phyloP scores from a whole-genome alignment of 2,888 invertebrate genomes.

The Sphaerophoria taeniata region DNA sequence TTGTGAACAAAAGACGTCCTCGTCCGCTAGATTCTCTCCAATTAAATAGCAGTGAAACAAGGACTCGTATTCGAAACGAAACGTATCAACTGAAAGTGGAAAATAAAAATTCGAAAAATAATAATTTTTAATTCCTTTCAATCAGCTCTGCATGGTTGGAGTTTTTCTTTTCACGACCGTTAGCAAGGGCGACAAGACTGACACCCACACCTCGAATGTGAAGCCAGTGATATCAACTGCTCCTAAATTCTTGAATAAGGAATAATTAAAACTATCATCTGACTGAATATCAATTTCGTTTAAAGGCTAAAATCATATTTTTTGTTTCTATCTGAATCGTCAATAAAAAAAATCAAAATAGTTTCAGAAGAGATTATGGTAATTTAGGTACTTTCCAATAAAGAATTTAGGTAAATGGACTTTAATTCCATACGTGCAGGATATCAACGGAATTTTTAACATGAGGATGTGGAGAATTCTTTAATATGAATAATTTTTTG shows the following conservation, averaged over 20 bases:
- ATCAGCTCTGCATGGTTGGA: neutral
- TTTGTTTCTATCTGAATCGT: neutral
- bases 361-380: neutral
- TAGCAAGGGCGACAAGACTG: too few relatives aligned
- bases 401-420: too few relatives aligned
- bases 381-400: too few relatives aligned
- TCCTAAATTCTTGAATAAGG: conserved; percentile 10
- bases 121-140: conserved; percentile 26
- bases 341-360: neutral
- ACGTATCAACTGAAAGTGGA: neutral
- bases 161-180: too few relatives aligned
- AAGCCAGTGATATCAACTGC: too few relatives aligned
- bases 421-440: too few relatives aligned
- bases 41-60: neutral
- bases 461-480: too few relatives aligned
- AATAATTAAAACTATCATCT: conserved; percentile 45
- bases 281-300: conserved; percentile 33
- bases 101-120: neutral
- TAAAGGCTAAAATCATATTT: neutral
- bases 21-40: neutral
- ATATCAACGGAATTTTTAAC: too few relatives aligned
- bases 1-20: conserved; percentile 17
- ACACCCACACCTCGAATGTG: too few relatives aligned
- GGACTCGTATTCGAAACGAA: neutral
- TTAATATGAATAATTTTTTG: too few relatives aligned